Base-by-base conservation (phyloP, 2,888 invertebrate species). In the Habroteleia sp. region DNA sequence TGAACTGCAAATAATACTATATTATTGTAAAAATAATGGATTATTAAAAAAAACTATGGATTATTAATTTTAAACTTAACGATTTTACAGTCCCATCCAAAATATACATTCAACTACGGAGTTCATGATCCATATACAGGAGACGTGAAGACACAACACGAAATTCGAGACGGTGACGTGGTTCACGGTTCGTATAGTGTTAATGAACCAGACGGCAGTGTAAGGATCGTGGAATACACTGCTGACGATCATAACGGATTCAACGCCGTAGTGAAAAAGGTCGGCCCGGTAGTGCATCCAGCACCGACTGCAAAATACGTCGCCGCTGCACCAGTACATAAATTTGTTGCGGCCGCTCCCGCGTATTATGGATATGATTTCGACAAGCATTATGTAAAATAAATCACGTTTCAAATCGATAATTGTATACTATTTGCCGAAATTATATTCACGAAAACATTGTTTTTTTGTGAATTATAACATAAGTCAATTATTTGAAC, bases 171-270 rank as follows among this genome's bases (percentile, higher is more conserved):
- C 68, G 84, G 84, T 7, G 85, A 85, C 50, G 82, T 83, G 0
- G 85, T 85, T 2, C 83, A 80, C 39, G 85, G 85, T 13, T 84
- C 84, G 1, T 85, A 85, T 77, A 82, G 83, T 20, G 78, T 85
- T 25, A 84, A 84, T 77, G 84, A 85, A 39, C 84, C 85, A 16
- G 85, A 85, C 65, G 85, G 85, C 35, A 84, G 84, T 33, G 80
- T 85, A 8, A 81, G 85, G 27, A 80, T 85, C 33, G 85, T 85
- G 39, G 84, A 85, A 58, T 85, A 85, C 58, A 84, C 84, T 1
- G 85, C 84, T 2, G 85, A 85, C 74, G 83, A 84, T 62, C 83
- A 84, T 77, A 85, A 84, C 71, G 85, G 84, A 42, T 86, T 85
- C 56, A 85, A 85, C 72, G 85, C 85, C 6, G 82, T 85, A 2